Base-by-base conservation (phyloP, 1,140 invertebrate genomes). In the Cyphomyrmex costatus region DNA sequence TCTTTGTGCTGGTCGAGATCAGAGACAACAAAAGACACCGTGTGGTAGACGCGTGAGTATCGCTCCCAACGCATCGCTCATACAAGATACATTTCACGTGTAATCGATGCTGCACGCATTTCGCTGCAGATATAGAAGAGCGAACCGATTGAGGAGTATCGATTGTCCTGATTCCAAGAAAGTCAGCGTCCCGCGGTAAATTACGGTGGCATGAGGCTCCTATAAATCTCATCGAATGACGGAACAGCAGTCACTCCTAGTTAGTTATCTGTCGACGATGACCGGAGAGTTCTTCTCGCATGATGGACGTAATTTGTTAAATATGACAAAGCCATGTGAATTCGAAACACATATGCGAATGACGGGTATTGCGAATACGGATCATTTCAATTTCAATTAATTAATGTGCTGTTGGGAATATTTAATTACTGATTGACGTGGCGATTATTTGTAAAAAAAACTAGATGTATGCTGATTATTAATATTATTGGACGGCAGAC, bases 151-250 rank as follows among this genome's bases (percentile, higher is more conserved):
- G 51, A 42, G 27, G 61, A 21, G 21, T 46, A 80, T 71, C 65
- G 78, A 58, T 71, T 49, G 70, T 60, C 36, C 87, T 61, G 61
- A 42, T 90, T 90, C 89, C 61, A 60, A 86, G 88, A 90, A 90
- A 71, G 80, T 76, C 71, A 60, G 53, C 79, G 42, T 65, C 36
- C 36, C 61, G 68, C 61, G 70, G 56, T 58, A 77, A 83, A 63
- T 73, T 70, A 74, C 85, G 65, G 21, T 12, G 24, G 30, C n/a
- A 3, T 24, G 36, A 61, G 56, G 36, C n/a, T 66, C 30, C 71
- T 33, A 89, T 89, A 89, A 89, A 89, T 89, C 85, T 42, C 21
- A 16, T n/a, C 66, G 78, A 86, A 89, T 86, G 77, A 86, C 78
- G 65, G 87, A 80, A 86, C 76, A 86, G 87, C 88, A 70, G 78